phyloP scores from a whole-genome alignment of 2,888 invertebrate genomes.

The Polyommatus iphigenia region DNA sequence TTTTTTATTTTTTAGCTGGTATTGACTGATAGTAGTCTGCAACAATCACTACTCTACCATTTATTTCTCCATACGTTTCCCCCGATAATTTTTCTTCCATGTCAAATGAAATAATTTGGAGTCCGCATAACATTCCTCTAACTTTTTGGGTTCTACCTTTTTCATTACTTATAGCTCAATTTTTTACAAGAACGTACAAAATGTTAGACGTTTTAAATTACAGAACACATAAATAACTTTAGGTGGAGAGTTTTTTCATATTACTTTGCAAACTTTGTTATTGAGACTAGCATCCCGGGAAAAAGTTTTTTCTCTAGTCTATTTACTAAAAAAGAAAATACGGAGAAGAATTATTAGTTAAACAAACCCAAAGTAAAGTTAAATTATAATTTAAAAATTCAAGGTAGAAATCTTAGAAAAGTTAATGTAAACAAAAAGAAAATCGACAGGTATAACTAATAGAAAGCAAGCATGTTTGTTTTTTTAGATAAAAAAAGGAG shows the following conservation, averaged over 20 bases:
- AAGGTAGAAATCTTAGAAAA: background rate
- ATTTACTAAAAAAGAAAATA: background rate
- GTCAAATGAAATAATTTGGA: background rate
- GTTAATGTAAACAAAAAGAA: background rate
- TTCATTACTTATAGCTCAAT: constrained; percentile 12
- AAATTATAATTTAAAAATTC: background rate
- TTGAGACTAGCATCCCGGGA: constrained; percentile 16
- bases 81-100: background rate
- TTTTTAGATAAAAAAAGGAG: no score
- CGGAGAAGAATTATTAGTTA: background rate
- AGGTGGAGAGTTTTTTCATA: constrained; percentile 31
- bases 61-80: background rate
- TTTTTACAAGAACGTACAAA: constrained; percentile 22
- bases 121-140: background rate
- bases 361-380: background rate
- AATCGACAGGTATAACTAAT: no score
- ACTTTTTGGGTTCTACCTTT: background rate
- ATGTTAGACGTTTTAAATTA: constrained; percentile 23
- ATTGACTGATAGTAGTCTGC: no score
- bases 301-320: constrained; percentile 11
- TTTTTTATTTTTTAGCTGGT: no score
- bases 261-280: constrained; percentile 31
- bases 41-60: background rate
- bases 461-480: no score
- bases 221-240: constrained; percentile 25